phyloP scores from a whole-genome alignment of 2,888 invertebrate genomes.

The Cylindroiulus punctatus region DNA sequence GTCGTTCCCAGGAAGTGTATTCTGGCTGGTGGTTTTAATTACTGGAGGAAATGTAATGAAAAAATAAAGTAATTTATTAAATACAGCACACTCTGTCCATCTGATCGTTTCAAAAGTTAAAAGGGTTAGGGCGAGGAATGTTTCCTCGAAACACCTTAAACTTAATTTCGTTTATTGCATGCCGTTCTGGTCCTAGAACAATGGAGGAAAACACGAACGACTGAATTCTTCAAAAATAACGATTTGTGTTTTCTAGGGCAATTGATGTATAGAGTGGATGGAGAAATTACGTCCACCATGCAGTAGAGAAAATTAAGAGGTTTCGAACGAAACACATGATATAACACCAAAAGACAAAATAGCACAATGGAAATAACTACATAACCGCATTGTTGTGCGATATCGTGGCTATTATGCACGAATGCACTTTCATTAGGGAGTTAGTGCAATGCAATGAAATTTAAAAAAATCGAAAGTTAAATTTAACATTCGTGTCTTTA shows the following conservation, averaged over 20 bases:
- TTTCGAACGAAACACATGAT: too few species aligned
- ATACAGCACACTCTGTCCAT: neutral
- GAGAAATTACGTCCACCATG: too few species aligned
- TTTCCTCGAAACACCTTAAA: constrained; percentile 34
- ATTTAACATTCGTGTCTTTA: too few species aligned
- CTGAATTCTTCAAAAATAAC: neutral
- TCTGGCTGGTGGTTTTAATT: constrained; percentile 9
- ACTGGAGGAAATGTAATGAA: constrained; percentile 11
- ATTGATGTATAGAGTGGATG: neutral
- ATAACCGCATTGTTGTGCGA: too few species aligned
- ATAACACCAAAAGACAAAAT: too few species aligned
- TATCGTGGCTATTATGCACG: too few species aligned
- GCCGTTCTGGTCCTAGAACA: constrained; percentile 5
- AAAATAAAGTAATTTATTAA: constrained; percentile 35
- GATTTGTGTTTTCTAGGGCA: neutral
- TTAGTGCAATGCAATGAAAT: too few species aligned
- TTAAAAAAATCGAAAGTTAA: too few species aligned
- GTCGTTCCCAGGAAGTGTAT: constrained; percentile 13
- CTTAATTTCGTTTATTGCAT: constrained; percentile 31
- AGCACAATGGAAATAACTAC: too few species aligned
- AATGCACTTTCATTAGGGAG: too few species aligned
- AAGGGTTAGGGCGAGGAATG: neutral
- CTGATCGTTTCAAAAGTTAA: constrained; percentile 43
- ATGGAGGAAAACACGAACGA: neutral
- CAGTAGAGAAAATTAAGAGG: too few species aligned